Conservation (phyloP, 2,113 vertebrate species). For the Solea solea region DNA sequence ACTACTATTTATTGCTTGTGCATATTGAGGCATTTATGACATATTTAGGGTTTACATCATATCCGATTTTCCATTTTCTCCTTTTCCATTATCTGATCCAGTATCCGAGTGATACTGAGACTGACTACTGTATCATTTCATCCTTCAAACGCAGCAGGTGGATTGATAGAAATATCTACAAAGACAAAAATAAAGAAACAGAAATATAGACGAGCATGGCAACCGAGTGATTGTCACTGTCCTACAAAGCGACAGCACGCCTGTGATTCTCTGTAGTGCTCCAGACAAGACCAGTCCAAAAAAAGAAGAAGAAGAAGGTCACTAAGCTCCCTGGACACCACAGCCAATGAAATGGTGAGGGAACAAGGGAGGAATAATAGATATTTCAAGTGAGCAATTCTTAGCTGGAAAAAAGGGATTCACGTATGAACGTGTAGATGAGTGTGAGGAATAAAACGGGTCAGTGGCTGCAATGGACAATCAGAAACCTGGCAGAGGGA, state of each 20-base stretch:
- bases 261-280: constrained; percentile 26
- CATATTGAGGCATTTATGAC: too few species aligned
- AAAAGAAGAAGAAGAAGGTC: constrained; percentile 39
- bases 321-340: constrained; percentile 41
- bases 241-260: constrained; percentile 5
- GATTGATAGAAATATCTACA: not conserved
- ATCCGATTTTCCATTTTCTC: too few species aligned
- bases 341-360: constrained; percentile 19
- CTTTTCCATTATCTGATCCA: not conserved
- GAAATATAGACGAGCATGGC: not conserved
- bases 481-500: constrained; percentile 48
- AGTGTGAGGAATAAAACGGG: constrained; percentile 56
- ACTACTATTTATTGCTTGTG: too few species aligned
- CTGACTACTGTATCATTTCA: too few species aligned
- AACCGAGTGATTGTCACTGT: constrained; percentile 11
- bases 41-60: too few species aligned
- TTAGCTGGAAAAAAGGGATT: constrained; percentile 53
- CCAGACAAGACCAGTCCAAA: constrained; percentile 29
- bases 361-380: constrained; percentile 62
- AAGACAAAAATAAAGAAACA: constrained; percentile 3
- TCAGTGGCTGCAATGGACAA: constrained; percentile 51
- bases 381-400: constrained; percentile 65
- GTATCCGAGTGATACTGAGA: not conserved
- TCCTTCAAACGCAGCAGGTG: not conserved
- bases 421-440: constrained; percentile 73